Evolutionary conservation across 2,888 invertebrate species (phyloP), one percentile per base, ranked within the genome.

Genomic region (Anarsia innoxiella): DNA sequence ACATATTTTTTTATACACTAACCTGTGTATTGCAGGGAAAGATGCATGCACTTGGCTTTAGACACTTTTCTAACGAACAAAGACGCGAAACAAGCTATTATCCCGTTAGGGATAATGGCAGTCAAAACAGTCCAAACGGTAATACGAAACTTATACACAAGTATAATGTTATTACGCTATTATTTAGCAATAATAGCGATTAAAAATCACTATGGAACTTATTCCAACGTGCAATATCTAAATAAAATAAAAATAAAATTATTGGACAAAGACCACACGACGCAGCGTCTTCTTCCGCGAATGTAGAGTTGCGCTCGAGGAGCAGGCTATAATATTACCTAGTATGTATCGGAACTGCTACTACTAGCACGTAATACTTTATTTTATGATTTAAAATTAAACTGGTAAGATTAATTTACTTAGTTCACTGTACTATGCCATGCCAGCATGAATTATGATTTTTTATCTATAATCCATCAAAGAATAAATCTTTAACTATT

Each of bases 21-120:
- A 86, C 85, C 85, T 85, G 83, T 65, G 79, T 83, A 79, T 78
- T 83, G 82, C 85, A 80, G 72, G 69, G 75, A 77, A 80, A 86
- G 85, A 86, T 86, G 80, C 86, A 86, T 86, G 84, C 86, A 86
- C 86, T 84, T 84, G 76, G 82, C 82, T 85, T 83, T 73, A 55
- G 66, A 75, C 74, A 82, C 85, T 84, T 78, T 73, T 73, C 12
- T 66, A 59, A 51, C 58, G 66, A 82, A 84, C 82, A 84, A 84
- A 82, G 79, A 75, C 69, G 69, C 62, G 70, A 66, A 78, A 79
- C 74, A 75, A 74, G 79, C 80, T 72, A 73, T 70, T 82, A 83
- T 83, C 85, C 85, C 84, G 84, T 85, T 83, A 82, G 71, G 82
- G 78, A 77, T 77, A 80, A 77, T 78, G 77, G 79, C 71, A 80